Percentiles rank a stretch among this genome's conserved stretches.
These are phyloP conservation scores for Cyaniris semiargus DNA, from an alignment of 2,888 invertebrate species.

Conservation along the genomic window DNA sequence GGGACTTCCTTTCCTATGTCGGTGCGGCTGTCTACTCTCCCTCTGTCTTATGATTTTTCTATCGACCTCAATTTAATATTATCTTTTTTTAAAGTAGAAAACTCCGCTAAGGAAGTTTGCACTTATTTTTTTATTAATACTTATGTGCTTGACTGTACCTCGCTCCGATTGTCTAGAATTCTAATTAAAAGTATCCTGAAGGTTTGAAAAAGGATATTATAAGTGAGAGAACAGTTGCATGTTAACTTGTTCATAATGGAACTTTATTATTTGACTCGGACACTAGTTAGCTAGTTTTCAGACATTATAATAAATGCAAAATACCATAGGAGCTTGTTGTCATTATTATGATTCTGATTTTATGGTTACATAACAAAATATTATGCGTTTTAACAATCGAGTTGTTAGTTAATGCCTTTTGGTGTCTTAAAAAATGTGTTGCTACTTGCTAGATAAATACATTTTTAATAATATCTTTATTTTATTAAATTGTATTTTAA, in stretches of 20 bases:
- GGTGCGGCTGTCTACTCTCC: neutral
- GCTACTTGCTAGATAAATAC: too few relatives aligned
- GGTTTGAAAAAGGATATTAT: conserved; percentile 12
- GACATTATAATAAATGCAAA: neutral
- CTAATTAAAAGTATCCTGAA: conserved; percentile 19
- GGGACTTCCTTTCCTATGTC: too few relatives aligned
- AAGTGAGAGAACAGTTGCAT: conserved; percentile 9
- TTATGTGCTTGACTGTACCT: neutral
- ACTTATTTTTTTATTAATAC: neutral
- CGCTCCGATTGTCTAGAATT: conserved; percentile 7
- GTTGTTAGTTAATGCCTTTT: too few relatives aligned
- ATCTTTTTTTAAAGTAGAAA: too few relatives aligned
- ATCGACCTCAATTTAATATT: neutral
- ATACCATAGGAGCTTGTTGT: neutral
- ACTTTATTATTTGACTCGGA: neutral
- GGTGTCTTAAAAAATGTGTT: too few relatives aligned
- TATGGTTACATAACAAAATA: too few relatives aligned
- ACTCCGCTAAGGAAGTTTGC: too few relatives aligned
- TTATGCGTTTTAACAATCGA: too few relatives aligned
- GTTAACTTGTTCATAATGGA: conserved; percentile 8
- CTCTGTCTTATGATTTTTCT: neutral
- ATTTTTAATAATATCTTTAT: too few relatives aligned
- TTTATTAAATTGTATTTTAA: too few relatives aligned
- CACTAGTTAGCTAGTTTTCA: neutral
- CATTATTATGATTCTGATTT: neutral